Evolutionary conservation across 1,140 invertebrate species (phyloP).

Genomic region (Schlechtendalia chinensis): DNA sequence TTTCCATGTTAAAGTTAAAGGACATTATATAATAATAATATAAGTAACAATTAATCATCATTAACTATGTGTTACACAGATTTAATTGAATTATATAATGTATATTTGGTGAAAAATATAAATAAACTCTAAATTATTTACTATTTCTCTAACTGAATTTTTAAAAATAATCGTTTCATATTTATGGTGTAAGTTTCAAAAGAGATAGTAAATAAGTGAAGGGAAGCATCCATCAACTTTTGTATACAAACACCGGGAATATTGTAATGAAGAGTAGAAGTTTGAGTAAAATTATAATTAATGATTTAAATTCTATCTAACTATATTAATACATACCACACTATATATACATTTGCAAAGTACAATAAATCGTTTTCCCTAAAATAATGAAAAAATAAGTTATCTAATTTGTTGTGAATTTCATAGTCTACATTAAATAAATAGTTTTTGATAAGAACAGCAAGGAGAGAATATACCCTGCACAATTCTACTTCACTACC

Average conservation of each 20-base stretch:
- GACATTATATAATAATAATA: too few relatives aligned
- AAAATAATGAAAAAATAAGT: background rate
- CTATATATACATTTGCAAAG: background rate
- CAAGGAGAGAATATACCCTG: too few relatives aligned
- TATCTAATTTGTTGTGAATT: background rate
- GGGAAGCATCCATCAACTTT: background rate
- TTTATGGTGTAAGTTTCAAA: background rate
- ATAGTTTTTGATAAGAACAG: background rate
- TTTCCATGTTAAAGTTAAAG: too few relatives aligned
- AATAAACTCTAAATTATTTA: background rate
- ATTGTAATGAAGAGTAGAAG: background rate
- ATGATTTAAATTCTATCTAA: background rate
- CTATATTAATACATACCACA: background rate
- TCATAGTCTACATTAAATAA: background rate
- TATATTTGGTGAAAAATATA: background rate
- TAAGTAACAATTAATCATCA: too few relatives aligned
- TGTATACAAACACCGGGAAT: background rate
- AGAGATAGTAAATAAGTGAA: background rate
- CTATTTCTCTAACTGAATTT: background rate
- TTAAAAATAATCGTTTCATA: background rate
- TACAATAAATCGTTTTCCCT: background rate
- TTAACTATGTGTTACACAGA: too few relatives aligned
- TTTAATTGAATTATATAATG: too few relatives aligned
- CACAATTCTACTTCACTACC: too few relatives aligned
- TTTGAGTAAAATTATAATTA: slow-evolving; percentile 6